phyloP scores from a whole-genome alignment of 2,888 invertebrate genomes.

The Pollenia labialis region DNA sequence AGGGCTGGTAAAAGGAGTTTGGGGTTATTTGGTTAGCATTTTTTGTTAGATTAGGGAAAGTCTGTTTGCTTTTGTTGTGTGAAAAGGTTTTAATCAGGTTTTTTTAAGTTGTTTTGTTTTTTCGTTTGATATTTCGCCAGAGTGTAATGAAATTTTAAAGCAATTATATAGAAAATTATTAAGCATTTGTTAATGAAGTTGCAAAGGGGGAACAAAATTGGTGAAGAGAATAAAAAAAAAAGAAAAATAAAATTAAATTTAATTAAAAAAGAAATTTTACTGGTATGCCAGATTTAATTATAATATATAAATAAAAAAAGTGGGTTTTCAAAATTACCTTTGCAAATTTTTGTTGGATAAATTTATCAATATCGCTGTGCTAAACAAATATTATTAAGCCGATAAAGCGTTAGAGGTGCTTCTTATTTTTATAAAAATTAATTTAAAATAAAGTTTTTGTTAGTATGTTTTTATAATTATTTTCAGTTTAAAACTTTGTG shows the following conservation, averaged over 20 bases:
- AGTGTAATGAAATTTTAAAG: not conserved
- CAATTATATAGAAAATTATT: slow-evolving; percentile 7
- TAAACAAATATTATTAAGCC: not conserved
- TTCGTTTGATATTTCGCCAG: not conserved
- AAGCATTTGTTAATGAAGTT: slow-evolving; percentile 1
- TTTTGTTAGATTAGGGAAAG: slow-evolving; percentile 63
- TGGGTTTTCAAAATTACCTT: not conserved
- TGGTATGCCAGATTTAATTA: not conserved
- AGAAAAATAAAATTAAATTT: slow-evolving; percentile 46
- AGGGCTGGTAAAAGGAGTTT: slow-evolving; percentile 72
- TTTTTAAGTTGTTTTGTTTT: slow-evolving; percentile 4
- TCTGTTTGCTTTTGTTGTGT: slow-evolving; percentile 71
- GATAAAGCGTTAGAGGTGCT: not conserved
- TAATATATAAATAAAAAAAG: too few species aligned
- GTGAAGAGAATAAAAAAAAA: slow-evolving; percentile 19
- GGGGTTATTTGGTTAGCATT: slow-evolving; percentile 67
- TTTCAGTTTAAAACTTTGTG: slow-evolving; percentile 39
- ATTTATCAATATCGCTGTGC: not conserved
- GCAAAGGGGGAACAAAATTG: not conserved
- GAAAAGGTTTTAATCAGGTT: slow-evolving; percentile 32
- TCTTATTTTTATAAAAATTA: too few species aligned
- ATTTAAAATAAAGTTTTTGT: not conserved
- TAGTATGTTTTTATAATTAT: slow-evolving; percentile 36
- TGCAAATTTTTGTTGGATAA: not conserved
- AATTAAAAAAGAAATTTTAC: not conserved